phyloP scores from a whole-genome alignment of 2,888 invertebrate species.

The Panzeria rudis region DNA sequence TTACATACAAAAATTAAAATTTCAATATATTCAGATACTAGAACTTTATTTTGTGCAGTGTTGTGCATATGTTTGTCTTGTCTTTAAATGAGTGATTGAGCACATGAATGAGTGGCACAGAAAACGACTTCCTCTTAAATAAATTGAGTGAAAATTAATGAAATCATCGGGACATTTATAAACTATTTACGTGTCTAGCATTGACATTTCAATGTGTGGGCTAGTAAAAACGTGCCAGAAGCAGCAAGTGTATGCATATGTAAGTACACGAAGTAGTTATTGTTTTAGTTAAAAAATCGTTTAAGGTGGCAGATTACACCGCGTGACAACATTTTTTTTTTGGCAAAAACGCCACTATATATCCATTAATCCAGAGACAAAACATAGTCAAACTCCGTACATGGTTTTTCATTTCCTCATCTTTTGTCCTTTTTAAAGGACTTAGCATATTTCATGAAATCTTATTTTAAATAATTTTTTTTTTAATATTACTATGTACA shows the following conservation, averaged over 20 bases:
- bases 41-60: conserved; percentile 30
- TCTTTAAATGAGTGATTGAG: conserved; percentile 26
- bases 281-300: conserved; percentile 12
- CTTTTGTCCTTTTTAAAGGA: no score
- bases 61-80: neutral
- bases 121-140: conserved; percentile 58
- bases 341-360: no score
- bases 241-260: conserved; percentile 28
- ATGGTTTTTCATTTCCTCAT: no score
- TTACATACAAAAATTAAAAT: conserved; percentile 62
- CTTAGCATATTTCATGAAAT: no score
- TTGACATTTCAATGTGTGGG: conserved; percentile 46
- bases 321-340: no score
- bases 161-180: conserved; percentile 55
- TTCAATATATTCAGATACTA: conserved; percentile 50
- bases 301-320: conserved; percentile 8
- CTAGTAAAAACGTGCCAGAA: conserved; percentile 30
- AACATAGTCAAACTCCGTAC: no score
- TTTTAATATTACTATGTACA: no score
- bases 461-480: no score
- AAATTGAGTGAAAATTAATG: conserved; percentile 51
- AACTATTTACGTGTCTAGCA: conserved; percentile 52
- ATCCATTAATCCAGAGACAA: no score
- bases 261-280: neutral
- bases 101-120: conserved; percentile 46